phyloP scores from a whole-genome alignment of 2,888 invertebrate species.

The Platerodrilus igneus region DNA sequence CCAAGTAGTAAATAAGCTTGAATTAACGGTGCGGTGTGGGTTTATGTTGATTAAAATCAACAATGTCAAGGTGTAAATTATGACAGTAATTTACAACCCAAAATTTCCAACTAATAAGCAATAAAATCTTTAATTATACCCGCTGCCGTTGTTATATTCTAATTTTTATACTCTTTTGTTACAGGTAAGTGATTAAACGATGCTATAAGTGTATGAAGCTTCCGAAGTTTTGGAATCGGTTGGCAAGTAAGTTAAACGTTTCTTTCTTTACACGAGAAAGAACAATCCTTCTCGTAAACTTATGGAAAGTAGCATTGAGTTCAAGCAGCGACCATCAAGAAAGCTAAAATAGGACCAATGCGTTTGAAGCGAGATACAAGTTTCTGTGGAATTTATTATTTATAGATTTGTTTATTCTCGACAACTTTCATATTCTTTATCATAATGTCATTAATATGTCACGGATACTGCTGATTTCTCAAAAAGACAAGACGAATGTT shows the following conservation, averaged over 20 bases:
- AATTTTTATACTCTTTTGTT: slow-evolving; percentile 11
- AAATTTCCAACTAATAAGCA: neutral
- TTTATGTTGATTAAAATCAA: no score
- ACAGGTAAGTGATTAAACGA: slow-evolving; percentile 13
- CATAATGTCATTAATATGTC: slow-evolving; percentile 47
- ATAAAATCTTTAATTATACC: no score
- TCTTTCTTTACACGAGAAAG: slow-evolving; percentile 20
- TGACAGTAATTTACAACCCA: no score
- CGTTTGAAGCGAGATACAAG: slow-evolving; percentile 37
- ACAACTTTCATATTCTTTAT: slow-evolving; percentile 47
- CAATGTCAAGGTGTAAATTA: slow-evolving; percentile 1
- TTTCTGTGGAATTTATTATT: slow-evolving; percentile 43
- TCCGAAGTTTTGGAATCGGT: neutral
- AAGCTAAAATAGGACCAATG: slow-evolving; percentile 41
- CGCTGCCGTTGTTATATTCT: neutral
- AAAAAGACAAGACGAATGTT: slow-evolving; percentile 45
- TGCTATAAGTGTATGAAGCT: no score
- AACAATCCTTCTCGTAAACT: slow-evolving; percentile 26
- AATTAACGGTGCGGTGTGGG: no score
- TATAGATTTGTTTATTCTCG: slow-evolving; percentile 47
- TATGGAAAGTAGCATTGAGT: slow-evolving; percentile 37
- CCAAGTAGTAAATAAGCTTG: no score
- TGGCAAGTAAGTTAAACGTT: slow-evolving; percentile 13
- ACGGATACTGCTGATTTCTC: slow-evolving; percentile 44
- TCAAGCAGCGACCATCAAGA: slow-evolving; percentile 41